Evolutionary conservation across 2,888 invertebrate genomes (phyloP).

Genomic region (Leptogaster cylindrica): DNA sequence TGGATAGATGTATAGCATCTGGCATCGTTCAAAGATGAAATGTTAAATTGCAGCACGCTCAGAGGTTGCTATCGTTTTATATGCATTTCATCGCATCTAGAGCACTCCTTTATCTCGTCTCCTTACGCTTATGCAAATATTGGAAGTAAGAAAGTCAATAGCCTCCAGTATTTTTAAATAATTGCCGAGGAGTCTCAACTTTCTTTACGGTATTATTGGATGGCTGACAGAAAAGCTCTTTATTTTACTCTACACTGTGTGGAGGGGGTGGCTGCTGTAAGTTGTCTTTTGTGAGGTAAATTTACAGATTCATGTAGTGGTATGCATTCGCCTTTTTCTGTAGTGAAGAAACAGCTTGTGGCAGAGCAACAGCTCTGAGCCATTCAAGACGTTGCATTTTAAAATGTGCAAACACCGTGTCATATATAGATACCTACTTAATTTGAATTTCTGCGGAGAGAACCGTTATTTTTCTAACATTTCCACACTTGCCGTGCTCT

Average conservation of each 20-base stretch:
- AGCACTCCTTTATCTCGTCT: constrained; percentile 18
- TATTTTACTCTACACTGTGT: background rate
- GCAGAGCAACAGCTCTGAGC: constrained; percentile 19
- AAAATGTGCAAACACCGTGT: constrained; percentile 36
- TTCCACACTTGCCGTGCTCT: too few species aligned
- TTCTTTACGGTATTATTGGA: constrained; percentile 11
- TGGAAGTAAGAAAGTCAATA: constrained; percentile 36
- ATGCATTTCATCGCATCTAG: constrained; percentile 32
- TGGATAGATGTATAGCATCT: background rate
- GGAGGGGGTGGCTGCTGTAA: background rate
- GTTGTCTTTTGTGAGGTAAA: constrained; percentile 24
- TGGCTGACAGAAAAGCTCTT: background rate
- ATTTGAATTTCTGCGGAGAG: constrained; percentile 24
- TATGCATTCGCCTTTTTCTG: constrained; percentile 3
- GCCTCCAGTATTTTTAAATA: constrained; percentile 30
- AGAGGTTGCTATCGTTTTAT: constrained; percentile 16
- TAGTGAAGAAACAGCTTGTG: constrained; percentile 10
- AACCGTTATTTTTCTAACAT: background rate
- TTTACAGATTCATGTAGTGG: background rate
- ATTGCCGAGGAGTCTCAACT: constrained; percentile 27
- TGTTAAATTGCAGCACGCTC: constrained; percentile 1
- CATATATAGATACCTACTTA: constrained; percentile 34
- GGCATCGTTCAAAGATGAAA: background rate
- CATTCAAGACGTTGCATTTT: constrained; percentile 28
- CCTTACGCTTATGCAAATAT: constrained; percentile 33